Percentiles rank a stretch among this genome's conserved stretches.
Conservation (phyloP, 1,140 invertebrate genomes). For the Dreissena polymorpha region DNA sequence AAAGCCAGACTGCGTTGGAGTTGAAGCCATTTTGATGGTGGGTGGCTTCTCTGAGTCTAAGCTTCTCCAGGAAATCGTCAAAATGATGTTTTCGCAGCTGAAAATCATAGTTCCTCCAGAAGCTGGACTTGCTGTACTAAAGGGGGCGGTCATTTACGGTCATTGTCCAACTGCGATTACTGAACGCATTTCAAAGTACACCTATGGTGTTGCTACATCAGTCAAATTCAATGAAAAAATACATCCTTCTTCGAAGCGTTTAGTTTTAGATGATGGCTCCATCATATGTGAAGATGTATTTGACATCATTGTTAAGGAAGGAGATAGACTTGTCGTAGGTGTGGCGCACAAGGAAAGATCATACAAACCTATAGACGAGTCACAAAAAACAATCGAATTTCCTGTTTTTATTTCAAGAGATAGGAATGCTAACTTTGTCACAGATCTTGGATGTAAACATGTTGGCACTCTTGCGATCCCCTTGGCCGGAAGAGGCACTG, state of each 20-base stretch:
- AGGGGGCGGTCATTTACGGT: conserved; percentile 30
- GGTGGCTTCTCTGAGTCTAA: conserved; percentile 33
- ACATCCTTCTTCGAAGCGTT: neutral
- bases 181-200: conserved; percentile 18
- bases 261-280: neutral
- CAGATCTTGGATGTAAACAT: neutral
- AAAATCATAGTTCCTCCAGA: conserved; percentile 14
- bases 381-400: neutral
- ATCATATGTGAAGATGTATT: neutral
- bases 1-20: neutral
- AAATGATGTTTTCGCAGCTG: neutral
- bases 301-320: neutral
- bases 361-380: neutral
- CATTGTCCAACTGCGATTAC: conserved; percentile 16
- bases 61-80: conserved; percentile 9
- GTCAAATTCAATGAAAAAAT: neutral
- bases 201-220: conserved; percentile 11
- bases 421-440: neutral
- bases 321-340: neutral
- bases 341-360: neutral
- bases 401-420: neutral
- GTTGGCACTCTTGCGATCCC: neutral
- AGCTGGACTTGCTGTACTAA: neutral
- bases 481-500: neutral
- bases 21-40: conserved; percentile 23